These are phyloP conservation scores for Dorcus parallelipipedus DNA, from an alignment of 2,888 invertebrate species.

Conservation along the genomic window DNA sequence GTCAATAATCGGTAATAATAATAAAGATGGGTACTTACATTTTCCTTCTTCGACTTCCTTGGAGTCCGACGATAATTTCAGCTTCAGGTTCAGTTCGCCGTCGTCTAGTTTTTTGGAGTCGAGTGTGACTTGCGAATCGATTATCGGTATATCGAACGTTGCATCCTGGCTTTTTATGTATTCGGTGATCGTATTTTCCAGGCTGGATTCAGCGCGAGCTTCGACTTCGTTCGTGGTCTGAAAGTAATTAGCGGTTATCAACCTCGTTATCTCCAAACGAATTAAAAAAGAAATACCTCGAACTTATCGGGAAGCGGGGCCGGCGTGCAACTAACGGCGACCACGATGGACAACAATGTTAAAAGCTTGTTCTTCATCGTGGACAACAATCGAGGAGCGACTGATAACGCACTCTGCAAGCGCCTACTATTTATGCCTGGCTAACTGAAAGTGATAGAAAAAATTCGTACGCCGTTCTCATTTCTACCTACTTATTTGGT, in stretches of 20 bases:
- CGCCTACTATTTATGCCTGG: slow-evolving; percentile 16
- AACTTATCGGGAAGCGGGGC: not conserved
- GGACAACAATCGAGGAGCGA: not conserved
- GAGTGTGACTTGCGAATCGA: slow-evolving; percentile 69
- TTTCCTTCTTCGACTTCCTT: slow-evolving; percentile 35
- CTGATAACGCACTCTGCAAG: slow-evolving; percentile 10
- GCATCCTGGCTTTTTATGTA: slow-evolving; percentile 75
- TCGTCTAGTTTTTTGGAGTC: slow-evolving; percentile 73
- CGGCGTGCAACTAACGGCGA: slow-evolving; percentile 38
- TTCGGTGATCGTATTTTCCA: slow-evolving; percentile 66
- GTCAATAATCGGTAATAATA: not conserved
- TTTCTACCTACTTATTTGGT: slow-evolving; percentile 16
- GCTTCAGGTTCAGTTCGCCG: slow-evolving; percentile 69
- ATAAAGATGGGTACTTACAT: too few relatives aligned
- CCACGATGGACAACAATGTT: slow-evolving; percentile 39
- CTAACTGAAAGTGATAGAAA: slow-evolving; percentile 17
- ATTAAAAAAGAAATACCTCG: not conserved
- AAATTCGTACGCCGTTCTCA: slow-evolving; percentile 8
- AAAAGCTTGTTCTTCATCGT: too few relatives aligned
- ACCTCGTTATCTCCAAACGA: not conserved
- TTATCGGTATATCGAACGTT: slow-evolving; percentile 70
- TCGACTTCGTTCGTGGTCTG: slow-evolving; percentile 51
- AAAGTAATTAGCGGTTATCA: slow-evolving; percentile 10
- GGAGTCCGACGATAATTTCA: slow-evolving; percentile 55
- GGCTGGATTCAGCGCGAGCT: slow-evolving; percentile 54